These are phyloP conservation scores for Megaceryle alcyon DNA, from an alignment of 2,797 vertebrate genomes.

Conservation along the genomic window DNA sequence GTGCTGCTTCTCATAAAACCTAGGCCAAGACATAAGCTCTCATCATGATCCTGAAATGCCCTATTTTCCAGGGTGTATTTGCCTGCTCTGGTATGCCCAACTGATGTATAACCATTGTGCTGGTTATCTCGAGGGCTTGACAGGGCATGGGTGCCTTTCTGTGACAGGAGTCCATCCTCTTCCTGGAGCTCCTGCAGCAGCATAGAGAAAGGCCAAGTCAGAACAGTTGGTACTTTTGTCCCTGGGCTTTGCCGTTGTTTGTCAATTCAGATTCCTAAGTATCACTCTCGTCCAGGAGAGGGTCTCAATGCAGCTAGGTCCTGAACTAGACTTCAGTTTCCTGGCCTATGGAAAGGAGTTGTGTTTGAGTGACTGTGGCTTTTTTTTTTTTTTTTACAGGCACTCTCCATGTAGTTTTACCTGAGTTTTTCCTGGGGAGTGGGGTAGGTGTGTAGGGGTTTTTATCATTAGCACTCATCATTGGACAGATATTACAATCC, in stretches of 20 bases:
- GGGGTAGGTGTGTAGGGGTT: not conserved
- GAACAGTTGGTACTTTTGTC: not conserved
- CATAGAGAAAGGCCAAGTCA: not conserved
- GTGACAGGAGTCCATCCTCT: not conserved
- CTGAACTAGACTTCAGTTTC: not conserved
- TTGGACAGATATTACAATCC: not conserved
- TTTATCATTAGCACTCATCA: not conserved
- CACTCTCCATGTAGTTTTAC: not conserved
- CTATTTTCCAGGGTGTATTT: not conserved
- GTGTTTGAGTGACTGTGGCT: not conserved
- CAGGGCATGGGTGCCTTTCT: rapidly evolving
- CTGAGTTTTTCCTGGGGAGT: not conserved
- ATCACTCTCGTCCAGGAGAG: not conserved
- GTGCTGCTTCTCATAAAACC: not conserved
- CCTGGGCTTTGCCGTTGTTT: not conserved
- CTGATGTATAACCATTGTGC: not conserved
- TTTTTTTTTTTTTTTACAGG: not conserved
- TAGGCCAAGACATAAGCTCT: not conserved
- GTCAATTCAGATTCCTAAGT: not conserved
- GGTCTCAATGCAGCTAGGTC: not conserved
- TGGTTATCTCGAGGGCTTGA: not conserved
- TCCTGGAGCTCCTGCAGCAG: not conserved
- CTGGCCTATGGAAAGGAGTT: not conserved
- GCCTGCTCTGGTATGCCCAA: not conserved
- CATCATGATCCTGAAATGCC: not conserved